Conservation (phyloP, 2,888 invertebrate genomes). For the Osmoderma eremita region DNA sequence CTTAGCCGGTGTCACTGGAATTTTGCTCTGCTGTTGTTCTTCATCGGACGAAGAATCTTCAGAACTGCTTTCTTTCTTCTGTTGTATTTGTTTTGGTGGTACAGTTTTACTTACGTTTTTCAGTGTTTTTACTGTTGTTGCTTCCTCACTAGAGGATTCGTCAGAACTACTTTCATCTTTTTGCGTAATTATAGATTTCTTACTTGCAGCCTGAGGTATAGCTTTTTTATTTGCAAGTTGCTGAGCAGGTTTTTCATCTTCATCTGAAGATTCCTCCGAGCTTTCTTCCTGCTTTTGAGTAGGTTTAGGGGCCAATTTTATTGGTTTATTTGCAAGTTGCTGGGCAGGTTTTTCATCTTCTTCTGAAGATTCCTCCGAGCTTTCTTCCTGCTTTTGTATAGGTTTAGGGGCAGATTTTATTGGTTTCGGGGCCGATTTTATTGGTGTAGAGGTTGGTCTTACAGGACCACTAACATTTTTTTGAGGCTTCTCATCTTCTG, state of each 20-base stretch:
- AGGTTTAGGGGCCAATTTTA: constrained; percentile 23
- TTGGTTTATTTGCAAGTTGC: constrained; percentile 41
- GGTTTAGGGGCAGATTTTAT: background rate
- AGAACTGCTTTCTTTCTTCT: constrained; percentile 51
- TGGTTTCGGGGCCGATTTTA: background rate
- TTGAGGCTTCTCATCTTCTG: constrained; percentile 22
- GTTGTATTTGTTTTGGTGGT: constrained; percentile 41
- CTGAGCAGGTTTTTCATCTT: constrained; percentile 48
- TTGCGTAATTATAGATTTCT: constrained; percentile 34
- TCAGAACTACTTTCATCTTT: constrained; percentile 49
- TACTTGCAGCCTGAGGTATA: constrained; percentile 12
- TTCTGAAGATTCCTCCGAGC: constrained; percentile 44
- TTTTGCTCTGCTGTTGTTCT: constrained; percentile 42
- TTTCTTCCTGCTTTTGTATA: background rate
- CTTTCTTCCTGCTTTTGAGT: constrained; percentile 36
- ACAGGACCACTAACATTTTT: no score
- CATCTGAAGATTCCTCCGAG: constrained; percentile 53
- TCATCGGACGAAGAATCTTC: constrained; percentile 53
- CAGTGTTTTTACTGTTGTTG: constrained; percentile 7
- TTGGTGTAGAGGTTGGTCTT: background rate
- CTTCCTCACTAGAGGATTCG: constrained; percentile 50
- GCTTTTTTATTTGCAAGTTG: background rate
- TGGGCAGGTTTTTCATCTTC: constrained; percentile 53
- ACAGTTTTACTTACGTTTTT: constrained; percentile 20
- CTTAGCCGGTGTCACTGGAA: constrained; percentile 42